These are phyloP conservation scores for Hipparchia semele DNA, from an alignment of 2,888 invertebrate genomes.

Conservation along the genomic window DNA sequence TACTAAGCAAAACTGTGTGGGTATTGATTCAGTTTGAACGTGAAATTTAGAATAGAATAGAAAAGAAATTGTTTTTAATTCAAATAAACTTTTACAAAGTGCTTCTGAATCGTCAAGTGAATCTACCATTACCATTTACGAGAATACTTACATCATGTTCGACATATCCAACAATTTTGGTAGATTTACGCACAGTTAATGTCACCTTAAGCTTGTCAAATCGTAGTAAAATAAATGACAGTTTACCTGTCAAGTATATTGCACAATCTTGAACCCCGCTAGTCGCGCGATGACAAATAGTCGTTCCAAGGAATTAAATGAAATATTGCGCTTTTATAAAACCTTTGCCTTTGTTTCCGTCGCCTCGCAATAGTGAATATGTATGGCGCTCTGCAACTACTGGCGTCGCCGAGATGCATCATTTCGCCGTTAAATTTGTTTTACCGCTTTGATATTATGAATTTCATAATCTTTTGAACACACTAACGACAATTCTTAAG, in stretches of 20 bases:
- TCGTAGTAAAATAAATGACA: not conserved
- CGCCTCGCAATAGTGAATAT: conserved; percentile 35
- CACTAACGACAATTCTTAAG: not conserved
- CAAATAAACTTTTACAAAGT: no score
- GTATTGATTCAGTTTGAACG: no score
- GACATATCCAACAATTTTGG: no score
- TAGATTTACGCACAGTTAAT: no score
- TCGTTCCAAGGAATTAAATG: conserved; percentile 45
- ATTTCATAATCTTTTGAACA: conserved; percentile 22
- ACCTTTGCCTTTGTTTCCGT: conserved; percentile 42
- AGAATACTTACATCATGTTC: no score
- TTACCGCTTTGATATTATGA: conserved; percentile 21
- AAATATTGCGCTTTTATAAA: conserved; percentile 47
- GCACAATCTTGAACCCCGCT: conserved; percentile 18
- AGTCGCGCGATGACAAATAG: conserved; percentile 41
- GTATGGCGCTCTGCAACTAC: conserved; percentile 27
- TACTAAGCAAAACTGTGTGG: no score
- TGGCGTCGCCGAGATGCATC: conserved; percentile 23
- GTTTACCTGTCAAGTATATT: not conserved
- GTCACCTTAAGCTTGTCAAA: no score
- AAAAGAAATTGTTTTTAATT: no score
- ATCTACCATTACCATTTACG: no score
- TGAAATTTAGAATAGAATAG: no score
- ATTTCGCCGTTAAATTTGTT: conserved; percentile 24
- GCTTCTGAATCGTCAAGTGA: no score